Evolutionary conservation across 2,888 invertebrate species (phyloP).

Genomic region (Catocala sponsa): DNA sequence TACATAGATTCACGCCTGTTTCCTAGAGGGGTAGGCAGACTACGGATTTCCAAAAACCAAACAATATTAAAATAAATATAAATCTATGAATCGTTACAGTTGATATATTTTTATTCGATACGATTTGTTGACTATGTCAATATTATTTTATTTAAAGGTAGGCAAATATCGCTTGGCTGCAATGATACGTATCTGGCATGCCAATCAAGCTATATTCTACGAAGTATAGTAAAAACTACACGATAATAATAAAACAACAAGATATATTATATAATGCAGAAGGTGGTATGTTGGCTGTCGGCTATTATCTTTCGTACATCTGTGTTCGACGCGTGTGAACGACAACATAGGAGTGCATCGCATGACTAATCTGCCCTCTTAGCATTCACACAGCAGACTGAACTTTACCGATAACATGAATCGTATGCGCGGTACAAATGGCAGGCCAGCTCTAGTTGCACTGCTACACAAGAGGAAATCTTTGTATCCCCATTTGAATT

Average conservation of each 20-base stretch:
- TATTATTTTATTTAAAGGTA: too few species aligned
- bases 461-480: constrained; percentile 27
- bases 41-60: too few species aligned
- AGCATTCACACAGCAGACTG: constrained; percentile 69
- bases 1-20: too few species aligned
- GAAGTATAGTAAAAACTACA: background rate
- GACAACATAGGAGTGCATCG: constrained; percentile 70
- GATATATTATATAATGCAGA: constrained; percentile 19
- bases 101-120: too few species aligned
- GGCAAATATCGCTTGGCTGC: too few species aligned
- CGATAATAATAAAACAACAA: background rate
- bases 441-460: constrained; percentile 44
- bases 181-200: too few species aligned
- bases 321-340: constrained; percentile 75
- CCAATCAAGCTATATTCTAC: background rate
- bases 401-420: constrained; percentile 70
- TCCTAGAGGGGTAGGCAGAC: too few species aligned
- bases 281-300: constrained; percentile 37
- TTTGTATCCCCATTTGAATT: constrained; percentile 31
- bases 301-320: constrained; percentile 67
- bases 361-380: constrained; percentile 79
- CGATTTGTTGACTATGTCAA: too few species aligned
- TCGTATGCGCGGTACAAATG: constrained; percentile 58
- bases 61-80: too few species aligned
- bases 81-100: too few species aligned